These are phyloP conservation scores for Phrynocephalus versicolor DNA, from an alignment of 2,113 vertebrate species.

Conservation along the genomic window DNA sequence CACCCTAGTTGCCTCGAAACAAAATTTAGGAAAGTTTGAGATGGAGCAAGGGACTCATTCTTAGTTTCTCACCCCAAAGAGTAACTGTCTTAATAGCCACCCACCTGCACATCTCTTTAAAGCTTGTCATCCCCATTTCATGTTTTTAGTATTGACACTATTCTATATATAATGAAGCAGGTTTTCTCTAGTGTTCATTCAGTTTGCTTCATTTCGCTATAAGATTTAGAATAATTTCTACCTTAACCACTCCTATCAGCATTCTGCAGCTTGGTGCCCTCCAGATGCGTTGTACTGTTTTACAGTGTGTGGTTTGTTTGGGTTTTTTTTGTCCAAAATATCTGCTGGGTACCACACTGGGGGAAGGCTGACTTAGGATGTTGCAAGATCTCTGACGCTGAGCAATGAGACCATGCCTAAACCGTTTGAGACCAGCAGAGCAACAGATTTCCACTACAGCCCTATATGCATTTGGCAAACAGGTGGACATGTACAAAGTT, in stretches of 20 bases:
- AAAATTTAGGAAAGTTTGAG: conserved; percentile 24
- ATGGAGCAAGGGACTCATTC: conserved; percentile 29
- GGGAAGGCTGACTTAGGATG: not conserved
- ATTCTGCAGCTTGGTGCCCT: not conserved
- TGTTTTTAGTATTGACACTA: not conserved
- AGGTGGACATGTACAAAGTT: not conserved
- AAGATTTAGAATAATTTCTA: not conserved
- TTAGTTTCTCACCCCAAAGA: conserved; percentile 28
- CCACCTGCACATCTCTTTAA: conserved; percentile 45
- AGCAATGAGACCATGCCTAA: not conserved
- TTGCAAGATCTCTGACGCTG: not conserved
- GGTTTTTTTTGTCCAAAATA: not conserved
- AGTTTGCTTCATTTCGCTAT: conserved; percentile 10
- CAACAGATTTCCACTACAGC: not conserved
- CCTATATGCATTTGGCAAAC: not conserved
- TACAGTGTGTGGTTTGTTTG: no score
- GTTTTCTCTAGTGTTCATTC: not conserved
- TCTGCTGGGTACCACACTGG: not conserved
- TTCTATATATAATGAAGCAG: not conserved
- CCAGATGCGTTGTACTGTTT: not conserved
- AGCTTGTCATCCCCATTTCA: accelerated
- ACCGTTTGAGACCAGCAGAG: not conserved
- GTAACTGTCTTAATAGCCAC: conserved; percentile 25
- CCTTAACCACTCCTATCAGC: not conserved
- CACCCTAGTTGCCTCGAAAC: conserved; percentile 16